Base-by-base conservation (phyloP, 2,113 vertebrate genomes). In the Psittacara wagleri region DNA sequence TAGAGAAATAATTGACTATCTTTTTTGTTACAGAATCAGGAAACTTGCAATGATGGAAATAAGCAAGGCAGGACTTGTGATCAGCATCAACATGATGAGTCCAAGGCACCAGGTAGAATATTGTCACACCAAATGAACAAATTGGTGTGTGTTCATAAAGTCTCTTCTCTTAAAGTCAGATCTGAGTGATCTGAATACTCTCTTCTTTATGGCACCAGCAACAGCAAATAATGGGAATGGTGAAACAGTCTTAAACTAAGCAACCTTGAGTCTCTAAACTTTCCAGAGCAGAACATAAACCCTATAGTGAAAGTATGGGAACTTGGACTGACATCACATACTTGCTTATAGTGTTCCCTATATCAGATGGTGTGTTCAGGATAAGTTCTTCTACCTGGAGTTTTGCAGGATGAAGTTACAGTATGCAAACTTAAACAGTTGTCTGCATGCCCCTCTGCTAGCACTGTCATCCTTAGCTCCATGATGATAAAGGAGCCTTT, bases 111-210 rank as follows among this genome's bases (percentile, higher is more conserved):
- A 55, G 39, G 25, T 17, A 98, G 83, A 99, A 99, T 97, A 97
- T 98, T 39, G 98, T 98, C 11, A 90, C 98, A 74, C 98, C 98
- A 39, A 98, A 97, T 74, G 98, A 99, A 84, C 98, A 99, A 95
- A 94, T 98, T 16, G 97, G 98, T 96, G 98, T 97, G 35, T 99
- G 99, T 97, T 98, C 99, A 95, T 97, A 98, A 29, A 99, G 98
- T 51, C 95, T 98, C 94, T 98, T 97, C 33, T 99, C 98, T 87
- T 99, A 24, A 35, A 35, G 57, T 35, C 22, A 59, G 13, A 59
- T 59, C 55, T 59, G 33, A 98, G 95, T n/a, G 78, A 90, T 80
- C 28, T 64, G 39, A 94, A 41, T 86, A 43, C 69, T 80, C 4
- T 66, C 55, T 39, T 75, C 63, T 54, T 77, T 73, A 43, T 80